Percentiles rank a stretch among this genome's conserved stretches.
Evolutionary conservation across 2,113 vertebrate species (phyloP).

Genomic region (Porphyrio hochstetteri): DNA sequence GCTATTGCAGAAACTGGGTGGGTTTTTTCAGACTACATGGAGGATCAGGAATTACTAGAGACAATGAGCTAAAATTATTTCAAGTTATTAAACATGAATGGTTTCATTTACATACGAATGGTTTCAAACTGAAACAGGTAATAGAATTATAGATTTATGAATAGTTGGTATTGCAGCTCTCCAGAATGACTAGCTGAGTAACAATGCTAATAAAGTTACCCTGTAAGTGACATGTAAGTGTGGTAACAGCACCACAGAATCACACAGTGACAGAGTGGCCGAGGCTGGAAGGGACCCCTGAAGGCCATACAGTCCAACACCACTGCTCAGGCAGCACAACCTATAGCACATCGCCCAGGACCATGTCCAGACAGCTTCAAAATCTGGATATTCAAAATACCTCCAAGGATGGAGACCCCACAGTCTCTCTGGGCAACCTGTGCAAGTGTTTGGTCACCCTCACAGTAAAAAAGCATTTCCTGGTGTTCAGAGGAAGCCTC

Average conservation of each 20-base stretch:
- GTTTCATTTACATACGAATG: neutral
- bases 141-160: neutral
- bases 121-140: neutral
- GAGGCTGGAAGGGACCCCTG: neutral
- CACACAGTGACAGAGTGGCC: neutral
- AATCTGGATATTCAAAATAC: neutral
- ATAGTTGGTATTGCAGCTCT: neutral
- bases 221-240: neutral
- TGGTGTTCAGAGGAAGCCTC: neutral
- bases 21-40: neutral
- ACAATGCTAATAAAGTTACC: neutral
- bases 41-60: neutral
- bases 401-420: neutral
- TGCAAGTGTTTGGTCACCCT: fast-evolving
- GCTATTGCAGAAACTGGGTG: neutral
- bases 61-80: neutral
- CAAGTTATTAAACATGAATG: neutral
- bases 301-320: neutral
- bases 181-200: neutral
- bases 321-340: neutral
- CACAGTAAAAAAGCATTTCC: neutral
- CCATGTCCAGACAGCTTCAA: neutral
- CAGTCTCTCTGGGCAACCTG: neutral
- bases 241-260: neutral
- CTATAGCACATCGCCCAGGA: neutral